Conservation (phyloP, 2,888 invertebrate genomes). For the Trachelus tabidus region DNA sequence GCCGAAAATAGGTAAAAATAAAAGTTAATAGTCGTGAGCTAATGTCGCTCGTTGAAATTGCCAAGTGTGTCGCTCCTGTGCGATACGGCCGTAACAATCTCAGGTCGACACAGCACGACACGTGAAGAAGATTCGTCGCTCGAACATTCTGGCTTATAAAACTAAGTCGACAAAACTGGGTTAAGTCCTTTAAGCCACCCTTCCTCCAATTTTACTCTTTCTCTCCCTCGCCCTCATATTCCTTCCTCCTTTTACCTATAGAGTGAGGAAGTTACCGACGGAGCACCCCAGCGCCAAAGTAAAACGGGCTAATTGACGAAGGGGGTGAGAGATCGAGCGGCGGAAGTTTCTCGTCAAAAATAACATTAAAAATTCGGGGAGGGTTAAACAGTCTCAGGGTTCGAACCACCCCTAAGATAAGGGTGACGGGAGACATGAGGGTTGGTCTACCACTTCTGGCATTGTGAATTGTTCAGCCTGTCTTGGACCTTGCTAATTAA, state of each 20-base stretch:
- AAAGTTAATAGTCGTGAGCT: neutral
- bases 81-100: neutral
- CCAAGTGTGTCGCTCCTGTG: neutral
- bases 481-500: neutral
- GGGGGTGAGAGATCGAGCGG: neutral
- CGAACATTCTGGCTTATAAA: neutral
- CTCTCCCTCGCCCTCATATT: neutral
- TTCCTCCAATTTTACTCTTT: neutral
- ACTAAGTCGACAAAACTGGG: neutral
- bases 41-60: neutral
- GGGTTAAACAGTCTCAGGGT: neutral
- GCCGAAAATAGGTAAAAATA: neutral
- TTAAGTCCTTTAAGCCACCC: constrained; percentile 2
- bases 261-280: neutral
- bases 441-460: neutral
- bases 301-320: neutral
- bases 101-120: neutral
- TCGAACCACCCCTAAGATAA: neutral
- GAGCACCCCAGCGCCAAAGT: neutral
- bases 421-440: neutral
- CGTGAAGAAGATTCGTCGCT: neutral
- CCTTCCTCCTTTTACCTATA: neutral
- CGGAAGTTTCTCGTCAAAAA: neutral
- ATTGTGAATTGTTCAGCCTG: neutral
- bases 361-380: neutral